Evolutionary conservation across 2,797 vertebrate species (phyloP), one percentile per base, ranked within the genome.

Genomic region (Mormyrus hasselquistii): DNA sequence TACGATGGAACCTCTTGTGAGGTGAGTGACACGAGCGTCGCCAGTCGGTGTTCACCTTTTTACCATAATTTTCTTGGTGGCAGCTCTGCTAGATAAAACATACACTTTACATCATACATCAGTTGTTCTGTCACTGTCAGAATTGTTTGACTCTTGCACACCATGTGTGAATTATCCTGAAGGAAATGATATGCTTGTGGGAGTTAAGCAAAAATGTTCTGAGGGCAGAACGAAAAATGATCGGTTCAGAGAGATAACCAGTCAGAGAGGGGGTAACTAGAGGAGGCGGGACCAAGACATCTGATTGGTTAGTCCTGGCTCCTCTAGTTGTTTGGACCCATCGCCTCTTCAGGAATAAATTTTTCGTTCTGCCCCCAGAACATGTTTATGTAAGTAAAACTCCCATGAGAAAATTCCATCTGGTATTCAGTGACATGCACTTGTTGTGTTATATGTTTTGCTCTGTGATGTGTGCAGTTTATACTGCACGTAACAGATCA

Each of bases 1-100:
- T 99, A 97, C 62, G 94, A 90, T 86, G 98, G 98, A 55, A 97
- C 96, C 5, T 99, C 98, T 2, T 99, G 98, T 92, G 98, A 99
- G 95, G 98, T 99, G 95, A 95, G 82, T 87, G 79, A 55, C 41
- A 47, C 34, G 22, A 62, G 55, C 53, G 22, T 87, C 34, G n/a
- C 88, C 41, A 88, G 88, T 88, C 50, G 90, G 29, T n/a, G 25
- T 14, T 6, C 10, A 19, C 22, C 9, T 69, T 22, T n/a, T 22
- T 12, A n/a, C 16, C 22, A 14, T 22, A 19, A 49, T 53, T 2
- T 25, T 41, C 52, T 25, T 19, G 5, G 52, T 86, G 29, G 7
- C 50, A 86, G 12, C 52, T 41, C n/a, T 85, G 29, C 52, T 44
- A 25, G 25, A 9, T 12, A n/a, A 19, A 3, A 49, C 44, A 9